Evolutionary conservation across 2,888 invertebrate genomes (phyloP), one percentile per base, ranked within the genome.

Genomic region (Plagiodera versicolora): DNA sequence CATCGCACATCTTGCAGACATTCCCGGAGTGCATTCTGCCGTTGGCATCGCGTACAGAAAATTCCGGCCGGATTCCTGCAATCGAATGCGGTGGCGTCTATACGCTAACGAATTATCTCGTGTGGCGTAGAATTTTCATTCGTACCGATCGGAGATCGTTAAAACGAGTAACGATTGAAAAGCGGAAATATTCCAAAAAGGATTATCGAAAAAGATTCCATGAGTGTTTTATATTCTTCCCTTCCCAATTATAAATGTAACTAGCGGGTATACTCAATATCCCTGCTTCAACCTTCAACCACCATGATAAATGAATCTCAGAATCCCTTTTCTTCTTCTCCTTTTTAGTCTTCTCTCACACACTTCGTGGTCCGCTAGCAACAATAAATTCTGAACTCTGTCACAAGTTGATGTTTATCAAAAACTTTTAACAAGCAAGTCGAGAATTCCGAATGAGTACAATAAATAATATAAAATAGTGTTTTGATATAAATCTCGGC

Each of bases 401-500:
- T 39, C 39, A 19, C 51, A 10, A 48, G 52, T 52, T 48, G 60
- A 61, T 61, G 60, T 61, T 61, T 57, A 61, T 61, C 60, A 61
- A 56, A 61, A 61, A 61, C 48, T 61, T 61, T 57, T 61, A 61
- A 61, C 60, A 61, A 61, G 51, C 28, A 18, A 32, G 46, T 16
- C 50, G 56, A 19, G 39, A 62, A 55, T 62, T 52, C 56, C 20
- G 32, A 52, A 28, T 32, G 51, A 39, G 56, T 48, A 55, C 59
- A 53, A 63, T 59, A 56, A 59, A 63, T 50, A 59, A 59, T 59
- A 56, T 63, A 59, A 52, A 59, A 52, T 39, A 39, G 2, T 52
- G 58, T 60, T 64, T 59, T 50, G 55, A 58, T 61, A 59, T 72
- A 72, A 74, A 74, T 73, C 73, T 68, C 66, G 51, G 56, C 60